These are phyloP conservation scores for Lycophotia porphyrea DNA, from an alignment of 2,888 invertebrate species.

Conservation along the genomic window DNA sequence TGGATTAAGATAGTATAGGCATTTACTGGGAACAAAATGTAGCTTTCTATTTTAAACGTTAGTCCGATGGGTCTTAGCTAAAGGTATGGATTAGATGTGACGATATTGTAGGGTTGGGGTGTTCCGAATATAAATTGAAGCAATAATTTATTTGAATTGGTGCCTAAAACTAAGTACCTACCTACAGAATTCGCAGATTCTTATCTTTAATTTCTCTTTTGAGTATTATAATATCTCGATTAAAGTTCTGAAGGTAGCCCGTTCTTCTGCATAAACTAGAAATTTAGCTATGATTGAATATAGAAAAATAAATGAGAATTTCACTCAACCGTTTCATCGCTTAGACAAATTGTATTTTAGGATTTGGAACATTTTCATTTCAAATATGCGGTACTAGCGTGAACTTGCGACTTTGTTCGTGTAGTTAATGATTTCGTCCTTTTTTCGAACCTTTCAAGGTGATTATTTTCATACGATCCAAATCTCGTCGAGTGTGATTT, in stretches of 20 bases:
- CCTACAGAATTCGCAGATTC: slow-evolving; percentile 17
- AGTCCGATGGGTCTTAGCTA: slow-evolving; percentile 7
- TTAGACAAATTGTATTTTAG: slow-evolving; percentile 59
- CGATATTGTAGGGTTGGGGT: not conserved
- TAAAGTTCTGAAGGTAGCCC: slow-evolving; percentile 30
- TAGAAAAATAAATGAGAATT: slow-evolving; percentile 61
- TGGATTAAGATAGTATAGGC: not conserved
- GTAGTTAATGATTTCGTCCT: slow-evolving; percentile 33
- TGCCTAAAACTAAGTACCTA: not conserved
- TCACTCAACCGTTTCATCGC: slow-evolving; percentile 55
- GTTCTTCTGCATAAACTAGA: slow-evolving; percentile 28
- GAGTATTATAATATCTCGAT: slow-evolving; percentile 39
- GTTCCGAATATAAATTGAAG: slow-evolving; percentile 17
- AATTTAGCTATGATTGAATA: slow-evolving; percentile 55
- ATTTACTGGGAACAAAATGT: not conserved
- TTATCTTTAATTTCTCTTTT: slow-evolving; percentile 27
- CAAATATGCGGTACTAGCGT: slow-evolving; percentile 35
- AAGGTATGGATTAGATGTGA: slow-evolving; percentile 5
- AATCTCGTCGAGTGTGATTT: not conserved
- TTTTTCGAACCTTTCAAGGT: slow-evolving; percentile 42
- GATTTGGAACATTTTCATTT: slow-evolving; percentile 62
- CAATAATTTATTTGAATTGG: slow-evolving; percentile 28
- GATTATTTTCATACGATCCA: slow-evolving; percentile 44
- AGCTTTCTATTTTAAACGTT: slow-evolving; percentile 20
- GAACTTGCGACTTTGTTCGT: slow-evolving; percentile 44